Evolutionary conservation across 2,888 invertebrate species (phyloP), one percentile per base, ranked within the genome.

Genomic region (Habrosyne pyritoides): DNA sequence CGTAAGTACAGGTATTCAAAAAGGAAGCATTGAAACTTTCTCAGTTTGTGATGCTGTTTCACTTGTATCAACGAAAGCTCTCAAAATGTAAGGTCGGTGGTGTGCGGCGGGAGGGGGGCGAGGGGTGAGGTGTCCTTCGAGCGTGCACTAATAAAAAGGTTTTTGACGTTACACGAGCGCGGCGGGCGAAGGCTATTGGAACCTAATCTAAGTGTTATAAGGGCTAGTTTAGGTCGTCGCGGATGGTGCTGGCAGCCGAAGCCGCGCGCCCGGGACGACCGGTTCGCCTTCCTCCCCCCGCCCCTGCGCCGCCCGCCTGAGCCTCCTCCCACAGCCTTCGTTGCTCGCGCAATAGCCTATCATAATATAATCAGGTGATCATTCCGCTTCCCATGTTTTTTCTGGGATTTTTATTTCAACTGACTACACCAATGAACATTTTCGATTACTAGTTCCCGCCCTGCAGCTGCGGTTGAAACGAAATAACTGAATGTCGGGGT

Each of bases 131-230:
- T 75, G 82, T 79, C 78, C 82, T 85, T 79, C 79, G 77, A 64
- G 69, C 64, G 73, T 59, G 69, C 60, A 67, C 71, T 74, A 79
- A 82, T 86, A 82, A 83, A 81, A 85, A 83, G 81, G 83, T 81
- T 82, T 82, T 81, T 77, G 82, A 82, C 79, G 81, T 70, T 66
- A 64, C 69, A 54, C 56, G 56, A 54, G 55, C 26, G 53, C 55
- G 46, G 50, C 55, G 53, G 26, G 53, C 52, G 21, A 48, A 51
- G 54, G 53, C 48, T 53, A 59, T 67, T 62, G 58, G 54, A 63
- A 60, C 66, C 63, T 53, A 75, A 69, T 64, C 51, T 47, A 53
- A 26, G 53, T 33, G 65, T 57, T 56, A 62, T 59, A 77, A 69
- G 74, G 74, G 71, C 59, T 63, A 59, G 52, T 61, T 66, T 64